A percentile compares a stretch with the other conserved stretches of the same genome.
These are phyloP conservation scores for Galaxias olidus DNA, from an alignment of 2,797 vertebrate genomes.

Conservation along the genomic window DNA sequence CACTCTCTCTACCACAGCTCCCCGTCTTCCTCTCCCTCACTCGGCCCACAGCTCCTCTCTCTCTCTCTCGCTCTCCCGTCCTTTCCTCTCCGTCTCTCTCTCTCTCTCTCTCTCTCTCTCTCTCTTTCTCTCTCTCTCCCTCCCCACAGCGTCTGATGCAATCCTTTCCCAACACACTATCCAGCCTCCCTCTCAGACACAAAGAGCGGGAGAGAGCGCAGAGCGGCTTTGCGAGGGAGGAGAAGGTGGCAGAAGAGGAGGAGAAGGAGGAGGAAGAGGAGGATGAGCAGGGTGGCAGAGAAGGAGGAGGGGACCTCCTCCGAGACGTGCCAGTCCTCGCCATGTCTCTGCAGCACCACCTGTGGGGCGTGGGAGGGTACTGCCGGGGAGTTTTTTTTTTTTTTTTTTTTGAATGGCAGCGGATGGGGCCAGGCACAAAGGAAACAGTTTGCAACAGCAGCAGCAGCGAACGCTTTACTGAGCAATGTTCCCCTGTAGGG, in stretches of 20 bases:
- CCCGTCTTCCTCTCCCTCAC: slow-evolving; percentile 1
- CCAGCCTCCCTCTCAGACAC: slow-evolving; percentile 68
- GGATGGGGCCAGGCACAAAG: slow-evolving; percentile 60
- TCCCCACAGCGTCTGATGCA: slow-evolving; percentile 71
- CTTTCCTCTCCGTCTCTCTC: slow-evolving; percentile 8
- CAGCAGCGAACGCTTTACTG: slow-evolving; percentile 50
- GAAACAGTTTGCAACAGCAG: slow-evolving; percentile 53
- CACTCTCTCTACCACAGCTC: background rate
- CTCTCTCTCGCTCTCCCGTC: slow-evolving; percentile 41
- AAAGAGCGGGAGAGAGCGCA: slow-evolving; percentile 67
- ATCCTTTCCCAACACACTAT: slow-evolving; percentile 76
- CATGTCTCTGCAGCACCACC: slow-evolving; percentile 59
- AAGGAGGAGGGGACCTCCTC: slow-evolving; percentile 53
- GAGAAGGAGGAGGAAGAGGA: slow-evolving; percentile 1
- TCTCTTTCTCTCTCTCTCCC: slow-evolving; percentile 34
- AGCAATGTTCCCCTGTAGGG: slow-evolving; percentile 50
- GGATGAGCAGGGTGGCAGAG: slow-evolving; percentile 14
- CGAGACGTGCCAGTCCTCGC: slow-evolving; percentile 66
- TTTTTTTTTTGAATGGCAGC: slow-evolving; percentile 19
- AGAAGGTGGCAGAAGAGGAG: slow-evolving; percentile 8
- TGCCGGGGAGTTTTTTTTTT: background rate
- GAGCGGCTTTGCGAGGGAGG: slow-evolving; percentile 33
- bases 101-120: slow-evolving; percentile 31
- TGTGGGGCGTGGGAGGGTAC: slow-evolving; percentile 52
- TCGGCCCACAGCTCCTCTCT: slow-evolving; percentile 40